Base-by-base conservation (phyloP, 92 coral and sea anemone genomes). In the Hydrozoanthus gracilis region DNA sequence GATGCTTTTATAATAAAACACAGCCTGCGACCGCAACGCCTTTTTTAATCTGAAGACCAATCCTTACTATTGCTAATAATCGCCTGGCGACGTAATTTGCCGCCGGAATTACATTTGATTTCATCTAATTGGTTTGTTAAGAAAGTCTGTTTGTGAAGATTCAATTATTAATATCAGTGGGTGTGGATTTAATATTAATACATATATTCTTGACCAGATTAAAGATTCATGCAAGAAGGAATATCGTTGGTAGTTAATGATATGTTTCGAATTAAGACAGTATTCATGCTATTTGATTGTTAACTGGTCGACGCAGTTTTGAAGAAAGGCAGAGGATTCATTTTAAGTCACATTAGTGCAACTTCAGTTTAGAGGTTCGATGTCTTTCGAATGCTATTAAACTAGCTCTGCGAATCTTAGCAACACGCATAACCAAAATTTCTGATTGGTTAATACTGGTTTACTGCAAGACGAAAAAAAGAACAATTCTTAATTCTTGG, bases 41-140 rank as follows among this genome's bases (percentile, higher is more conserved):
- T 11, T 10, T 9, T 51, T 16, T 20, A 12, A 76, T 76, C 67
- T 52, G 7, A 10, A 55, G 54, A 20, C 62, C 82, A 76, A 51
- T 52, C n/a, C 27, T 76, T 54, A 48, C 54, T 76, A 76, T 52
- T 73, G 78, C 14, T 7, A 47, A 48, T 74, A 14, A 68, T 27
- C 73, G 49, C 73, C 46, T 6, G 3, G 4, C 12, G 12, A 51
- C 67, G 82, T 20, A 76, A 76, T 52, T 76, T 76, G 5, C 18
- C 3, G 11, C 61, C 18, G 8, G 61, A 66, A 54, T 39, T 20
- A 76, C 18, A 11, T 80, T 64, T 65, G 74, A 49, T 62, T 80
- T 80, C 51, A 80, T 64, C 74, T 65, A 58, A 64, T 66, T 80
- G 55, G 60, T 64, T 66, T 64, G 72, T 65, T 64, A 80, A 80